Evolutionary conservation across 2,888 invertebrate genomes (phyloP).

Genomic region (Tenthredo amoena): DNA sequence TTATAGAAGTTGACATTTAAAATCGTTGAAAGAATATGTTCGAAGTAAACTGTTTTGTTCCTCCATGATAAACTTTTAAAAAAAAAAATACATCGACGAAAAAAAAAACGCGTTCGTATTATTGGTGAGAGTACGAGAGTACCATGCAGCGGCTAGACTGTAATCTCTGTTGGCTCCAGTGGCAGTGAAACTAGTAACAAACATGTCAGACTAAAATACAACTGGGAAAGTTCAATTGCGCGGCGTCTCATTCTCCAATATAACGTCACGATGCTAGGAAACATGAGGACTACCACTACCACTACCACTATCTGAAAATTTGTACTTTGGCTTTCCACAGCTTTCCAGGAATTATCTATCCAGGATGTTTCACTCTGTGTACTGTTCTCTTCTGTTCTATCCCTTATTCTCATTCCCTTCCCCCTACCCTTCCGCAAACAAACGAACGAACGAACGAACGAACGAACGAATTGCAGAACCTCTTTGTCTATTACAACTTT

Average conservation of each 20-base stretch:
- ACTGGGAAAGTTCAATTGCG: conserved; percentile 49
- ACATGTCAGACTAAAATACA: conserved; percentile 51
- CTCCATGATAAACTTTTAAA: background rate
- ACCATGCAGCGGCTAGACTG: conserved; percentile 4
- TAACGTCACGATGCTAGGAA: background rate
- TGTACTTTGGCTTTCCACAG: conserved; percentile 20
- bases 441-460: background rate
- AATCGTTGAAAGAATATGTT: background rate
- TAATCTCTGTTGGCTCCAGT: conserved; percentile 34
- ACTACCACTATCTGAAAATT: conserved; percentile 29
- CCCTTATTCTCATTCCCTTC: background rate
- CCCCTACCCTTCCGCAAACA: background rate
- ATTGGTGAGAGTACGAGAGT: background rate
- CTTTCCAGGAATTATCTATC: conserved; percentile 42
- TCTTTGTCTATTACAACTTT: conserved; percentile 19
- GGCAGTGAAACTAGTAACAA: conserved; percentile 48
- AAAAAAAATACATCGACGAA: background rate
- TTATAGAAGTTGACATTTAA: background rate
- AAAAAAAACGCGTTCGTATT: background rate
- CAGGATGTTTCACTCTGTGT: conserved; percentile 28
- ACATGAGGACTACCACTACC: background rate
- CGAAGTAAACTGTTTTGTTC: background rate
- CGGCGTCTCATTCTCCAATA: conserved; percentile 20
- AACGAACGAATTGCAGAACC: conserved; percentile 3
- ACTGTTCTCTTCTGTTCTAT: background rate